These are phyloP conservation scores for Rosalia funebris DNA, from an alignment of 2,888 invertebrate species.

Conservation along the genomic window DNA sequence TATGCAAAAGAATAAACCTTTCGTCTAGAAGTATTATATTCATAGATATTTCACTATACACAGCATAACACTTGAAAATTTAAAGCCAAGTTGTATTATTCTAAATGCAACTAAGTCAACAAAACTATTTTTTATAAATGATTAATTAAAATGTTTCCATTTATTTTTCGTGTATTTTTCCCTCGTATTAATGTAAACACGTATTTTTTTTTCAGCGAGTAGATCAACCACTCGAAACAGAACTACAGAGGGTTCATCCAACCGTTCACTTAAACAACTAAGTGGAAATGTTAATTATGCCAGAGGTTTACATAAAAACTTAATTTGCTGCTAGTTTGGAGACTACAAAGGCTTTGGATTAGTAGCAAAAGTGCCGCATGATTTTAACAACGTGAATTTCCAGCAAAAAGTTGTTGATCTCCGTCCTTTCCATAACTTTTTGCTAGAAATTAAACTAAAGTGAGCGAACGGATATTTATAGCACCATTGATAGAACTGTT, in stretches of 20 bases:
- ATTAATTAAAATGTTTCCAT: no score
- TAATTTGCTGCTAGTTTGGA: constrained; percentile 8
- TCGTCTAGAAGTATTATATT: no score
- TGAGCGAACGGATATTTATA: background rate
- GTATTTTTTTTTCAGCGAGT: constrained; percentile 11
- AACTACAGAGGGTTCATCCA: constrained; percentile 7
- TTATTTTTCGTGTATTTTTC: background rate
- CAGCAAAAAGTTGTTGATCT: constrained; percentile 17
- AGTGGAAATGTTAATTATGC: constrained; percentile 5
- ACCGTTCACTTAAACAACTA: constrained; percentile 8
- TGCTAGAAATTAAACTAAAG: constrained; percentile 1
- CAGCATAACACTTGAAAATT: no score
- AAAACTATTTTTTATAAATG: no score
- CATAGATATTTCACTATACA: no score
- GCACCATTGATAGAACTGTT: constrained; percentile 7
- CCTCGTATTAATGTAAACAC: background rate
- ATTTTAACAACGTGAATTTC: constrained; percentile 9
- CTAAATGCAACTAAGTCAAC: no score
- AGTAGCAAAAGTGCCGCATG: background rate
- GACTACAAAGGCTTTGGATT: background rate
- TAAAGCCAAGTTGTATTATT: no score
- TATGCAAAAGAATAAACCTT: no score
- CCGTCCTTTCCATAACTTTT: constrained; percentile 25
- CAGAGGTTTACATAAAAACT: constrained; percentile 1
- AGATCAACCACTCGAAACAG: constrained; percentile 12